phyloP scores from a whole-genome alignment of 2,888 invertebrate genomes.

The Pristionchus maxplancki region DNA sequence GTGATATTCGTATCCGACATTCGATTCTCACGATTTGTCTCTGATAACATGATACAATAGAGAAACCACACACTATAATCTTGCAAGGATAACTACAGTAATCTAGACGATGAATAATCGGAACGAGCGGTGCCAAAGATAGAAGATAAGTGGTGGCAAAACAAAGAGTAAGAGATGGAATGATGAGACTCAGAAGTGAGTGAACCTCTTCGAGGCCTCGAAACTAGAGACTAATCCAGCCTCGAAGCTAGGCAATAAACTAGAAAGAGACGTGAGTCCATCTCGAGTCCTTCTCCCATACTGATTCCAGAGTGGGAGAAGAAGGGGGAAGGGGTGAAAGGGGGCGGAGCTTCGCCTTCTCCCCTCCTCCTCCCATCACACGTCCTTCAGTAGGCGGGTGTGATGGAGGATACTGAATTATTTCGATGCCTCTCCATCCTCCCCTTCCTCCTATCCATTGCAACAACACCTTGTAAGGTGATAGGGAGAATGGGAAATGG shows the following conservation, averaged over 20 bases:
- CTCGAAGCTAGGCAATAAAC: conserved; percentile 9
- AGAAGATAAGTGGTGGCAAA: background rate
- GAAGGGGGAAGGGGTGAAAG: background rate
- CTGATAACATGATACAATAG: background rate
- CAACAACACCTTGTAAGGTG: conserved; percentile 8
- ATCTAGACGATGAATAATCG: background rate
- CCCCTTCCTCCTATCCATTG: background rate
- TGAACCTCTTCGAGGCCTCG: background rate
- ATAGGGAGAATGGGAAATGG: background rate
- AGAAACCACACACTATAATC: background rate
- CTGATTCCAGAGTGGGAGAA: conserved; percentile 11
- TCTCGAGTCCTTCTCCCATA: conserved; percentile 21
- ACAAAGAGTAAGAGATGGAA: background rate
- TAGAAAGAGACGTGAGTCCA: conserved; percentile 20
- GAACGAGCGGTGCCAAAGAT: background rate
- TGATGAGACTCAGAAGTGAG: background rate
- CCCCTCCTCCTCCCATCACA: background rate
- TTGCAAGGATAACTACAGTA: background rate
- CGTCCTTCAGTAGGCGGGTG: conserved; percentile 33
- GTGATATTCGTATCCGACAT: background rate
- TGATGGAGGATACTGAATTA: conserved; percentile 37
- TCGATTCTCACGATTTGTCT: background rate
- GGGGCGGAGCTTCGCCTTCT: conserved; percentile 4
- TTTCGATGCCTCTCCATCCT: background rate
- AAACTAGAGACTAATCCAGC: background rate